Evolutionary conservation across 2,113 vertebrate species (phyloP).

Genomic region (Phylloscopus whistleri): DNA sequence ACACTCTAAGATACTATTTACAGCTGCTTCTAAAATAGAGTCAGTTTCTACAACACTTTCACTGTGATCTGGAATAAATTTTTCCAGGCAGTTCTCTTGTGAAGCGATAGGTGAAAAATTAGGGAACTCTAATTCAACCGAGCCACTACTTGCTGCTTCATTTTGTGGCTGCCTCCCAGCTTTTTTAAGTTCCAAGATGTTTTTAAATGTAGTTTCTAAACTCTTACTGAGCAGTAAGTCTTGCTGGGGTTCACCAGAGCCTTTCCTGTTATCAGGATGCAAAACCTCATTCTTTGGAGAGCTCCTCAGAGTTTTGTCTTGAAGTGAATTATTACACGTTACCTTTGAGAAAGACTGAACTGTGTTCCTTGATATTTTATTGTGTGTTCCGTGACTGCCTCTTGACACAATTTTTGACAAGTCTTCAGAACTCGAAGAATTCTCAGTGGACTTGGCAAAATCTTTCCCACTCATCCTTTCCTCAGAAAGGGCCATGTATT

Average conservation of each 20-base stretch:
- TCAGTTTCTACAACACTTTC: slow-evolving; percentile 88
- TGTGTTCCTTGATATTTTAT: slow-evolving; percentile 60
- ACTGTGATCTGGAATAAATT: slow-evolving; percentile 78
- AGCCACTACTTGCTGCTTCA: slow-evolving; percentile 60
- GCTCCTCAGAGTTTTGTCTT: slow-evolving; percentile 70
- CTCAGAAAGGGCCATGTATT: slow-evolving; percentile 43
- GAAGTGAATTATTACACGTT: slow-evolving; percentile 70
- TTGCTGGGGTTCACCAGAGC: slow-evolving; percentile 66
- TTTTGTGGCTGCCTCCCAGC: slow-evolving; percentile 75
- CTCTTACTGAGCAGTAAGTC: slow-evolving; percentile 75
- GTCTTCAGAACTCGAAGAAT: slow-evolving; percentile 64
- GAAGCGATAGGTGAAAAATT: slow-evolving; percentile 77
- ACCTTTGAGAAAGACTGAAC: slow-evolving; percentile 63
- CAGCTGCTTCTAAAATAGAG: slow-evolving; percentile 97
- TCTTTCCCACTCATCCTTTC: slow-evolving; percentile 64
- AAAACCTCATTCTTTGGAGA: slow-evolving; percentile 76
- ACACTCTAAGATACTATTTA: slow-evolving; percentile 99
- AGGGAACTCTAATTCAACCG: slow-evolving; percentile 74
- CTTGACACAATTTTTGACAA: slow-evolving; percentile 62
- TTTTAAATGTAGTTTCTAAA: slow-evolving; percentile 85
- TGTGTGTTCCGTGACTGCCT: slow-evolving; percentile 48
- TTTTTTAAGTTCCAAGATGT: slow-evolving; percentile 85
- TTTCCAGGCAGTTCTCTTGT: slow-evolving; percentile 80
- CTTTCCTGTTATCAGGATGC: slow-evolving; percentile 70
- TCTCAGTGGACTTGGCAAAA: slow-evolving; percentile 53